A percentile compares a stretch with the other conserved stretches of the same genome.
Evolutionary conservation across 2,797 vertebrate species (phyloP).

Genomic region (Huso huso): DNA sequence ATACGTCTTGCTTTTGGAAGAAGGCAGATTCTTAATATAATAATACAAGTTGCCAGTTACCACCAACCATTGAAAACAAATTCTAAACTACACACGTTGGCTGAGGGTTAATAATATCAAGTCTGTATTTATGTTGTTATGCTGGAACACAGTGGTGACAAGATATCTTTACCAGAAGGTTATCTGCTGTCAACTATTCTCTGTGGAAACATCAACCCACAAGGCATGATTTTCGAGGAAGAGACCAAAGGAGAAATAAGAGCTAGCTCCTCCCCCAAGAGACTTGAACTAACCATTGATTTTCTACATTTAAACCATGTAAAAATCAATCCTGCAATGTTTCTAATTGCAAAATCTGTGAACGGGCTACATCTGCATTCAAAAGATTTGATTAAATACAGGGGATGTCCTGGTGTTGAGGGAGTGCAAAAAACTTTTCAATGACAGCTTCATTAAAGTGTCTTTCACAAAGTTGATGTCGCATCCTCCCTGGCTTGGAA

Average conservation of each 20-base stretch:
- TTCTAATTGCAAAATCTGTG: not conserved
- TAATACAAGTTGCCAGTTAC: too few species aligned
- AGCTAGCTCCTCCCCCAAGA: not conserved
- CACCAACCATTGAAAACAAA: too few species aligned
- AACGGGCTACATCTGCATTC: not conserved
- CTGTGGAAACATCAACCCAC: not conserved
- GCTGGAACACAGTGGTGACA: too few species aligned
- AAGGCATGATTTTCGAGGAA: not conserved
- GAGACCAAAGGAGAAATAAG: not conserved
- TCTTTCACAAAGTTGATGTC: too few species aligned
- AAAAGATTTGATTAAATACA: not conserved
- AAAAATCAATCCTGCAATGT: constrained; percentile 1
- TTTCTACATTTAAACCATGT: not conserved
- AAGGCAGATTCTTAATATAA: too few species aligned
- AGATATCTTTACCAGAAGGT: not conserved
- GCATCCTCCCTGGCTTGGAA: too few species aligned
- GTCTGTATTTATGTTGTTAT: too few species aligned
- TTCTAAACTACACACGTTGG: too few species aligned
- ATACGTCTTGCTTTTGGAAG: too few species aligned
- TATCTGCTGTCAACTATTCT: not conserved
- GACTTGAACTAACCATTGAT: not conserved
- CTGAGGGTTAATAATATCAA: too few species aligned
- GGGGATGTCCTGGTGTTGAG: not conserved
- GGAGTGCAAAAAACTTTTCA: not conserved
- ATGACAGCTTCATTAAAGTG: not conserved